Conservation (phyloP, 2,888 invertebrate species). For the Eristalis arbustorum region DNA sequence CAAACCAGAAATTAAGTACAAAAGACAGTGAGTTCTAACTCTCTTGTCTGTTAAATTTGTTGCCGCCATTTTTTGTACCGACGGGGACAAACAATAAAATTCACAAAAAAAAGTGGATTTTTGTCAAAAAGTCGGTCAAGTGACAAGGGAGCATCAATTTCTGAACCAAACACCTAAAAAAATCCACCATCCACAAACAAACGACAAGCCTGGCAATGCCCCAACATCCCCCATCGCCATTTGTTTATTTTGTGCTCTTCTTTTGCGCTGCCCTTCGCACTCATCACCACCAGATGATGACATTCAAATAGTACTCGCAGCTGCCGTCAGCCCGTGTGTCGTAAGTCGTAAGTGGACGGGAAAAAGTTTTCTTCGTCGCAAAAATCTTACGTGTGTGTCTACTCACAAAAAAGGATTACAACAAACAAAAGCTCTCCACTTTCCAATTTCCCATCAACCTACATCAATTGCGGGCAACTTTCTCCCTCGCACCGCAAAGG, state of each 20-base stretch:
- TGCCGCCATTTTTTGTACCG: no score
- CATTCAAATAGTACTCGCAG: neutral
- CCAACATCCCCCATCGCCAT: neutral
- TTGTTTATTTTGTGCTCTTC: slow-evolving; percentile 27
- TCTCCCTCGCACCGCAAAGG: slow-evolving; percentile 45
- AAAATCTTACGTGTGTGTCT: neutral
- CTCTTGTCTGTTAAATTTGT: no score
- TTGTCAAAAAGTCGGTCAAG: no score
- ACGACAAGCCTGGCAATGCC: no score
- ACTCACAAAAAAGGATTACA: neutral
- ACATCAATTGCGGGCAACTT: slow-evolving; percentile 61
- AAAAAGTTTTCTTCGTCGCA: neutral
- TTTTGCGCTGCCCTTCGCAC: neutral
- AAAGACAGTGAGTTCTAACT: no score
- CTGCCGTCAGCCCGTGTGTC: neutral
- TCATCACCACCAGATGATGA: neutral
- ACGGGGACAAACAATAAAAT: no score
- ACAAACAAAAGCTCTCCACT: slow-evolving; percentile 50
- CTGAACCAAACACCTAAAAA: no score
- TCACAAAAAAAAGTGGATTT: no score
- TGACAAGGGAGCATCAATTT: no score
- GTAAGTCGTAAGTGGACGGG: neutral
- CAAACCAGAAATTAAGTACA: no score
- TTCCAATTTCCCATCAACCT: slow-evolving; percentile 59
- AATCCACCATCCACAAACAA: no score